Percentiles rank a stretch among this genome's conserved stretches.
These are phyloP conservation scores for Ictalurus furcatus DNA, from an alignment of 2,113 vertebrate species.

Conservation along the genomic window DNA sequence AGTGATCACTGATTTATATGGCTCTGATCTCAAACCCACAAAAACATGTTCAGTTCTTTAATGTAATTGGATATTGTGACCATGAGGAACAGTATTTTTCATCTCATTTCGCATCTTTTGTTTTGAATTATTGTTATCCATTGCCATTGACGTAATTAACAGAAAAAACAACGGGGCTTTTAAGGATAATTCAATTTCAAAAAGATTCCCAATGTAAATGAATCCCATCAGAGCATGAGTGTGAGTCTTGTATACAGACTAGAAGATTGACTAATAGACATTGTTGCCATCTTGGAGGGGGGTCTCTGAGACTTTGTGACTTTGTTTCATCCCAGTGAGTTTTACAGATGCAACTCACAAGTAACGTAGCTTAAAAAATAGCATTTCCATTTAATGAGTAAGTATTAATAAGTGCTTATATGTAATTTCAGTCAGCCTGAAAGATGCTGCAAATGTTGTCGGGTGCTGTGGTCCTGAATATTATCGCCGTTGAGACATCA, in stretches of 20 bases:
- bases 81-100: conserved; percentile 24
- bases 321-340: background rate
- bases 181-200: conserved; percentile 30
- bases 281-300: background rate
- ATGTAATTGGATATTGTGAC: conserved; percentile 40
- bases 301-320: background rate
- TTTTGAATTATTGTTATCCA: conserved; percentile 39
- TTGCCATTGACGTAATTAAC: conserved; percentile 41
- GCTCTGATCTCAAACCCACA: conserved; percentile 37
- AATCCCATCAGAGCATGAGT: conserved; percentile 44
- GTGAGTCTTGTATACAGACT: background rate
- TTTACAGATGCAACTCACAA: background rate
- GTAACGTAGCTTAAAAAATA: background rate
- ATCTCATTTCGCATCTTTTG: conserved; percentile 40
- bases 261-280: background rate
- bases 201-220: conserved; percentile 29
- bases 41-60: conserved; percentile 36
- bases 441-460: background rate
- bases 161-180: conserved; percentile 6
- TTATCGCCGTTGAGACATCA: background rate
- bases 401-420: background rate
- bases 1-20: conserved; percentile 2
- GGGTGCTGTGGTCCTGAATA: background rate
- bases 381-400: background rate
- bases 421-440: background rate